Conservation (phyloP, 2,113 vertebrate genomes). For the Regulus satrapa region DNA sequence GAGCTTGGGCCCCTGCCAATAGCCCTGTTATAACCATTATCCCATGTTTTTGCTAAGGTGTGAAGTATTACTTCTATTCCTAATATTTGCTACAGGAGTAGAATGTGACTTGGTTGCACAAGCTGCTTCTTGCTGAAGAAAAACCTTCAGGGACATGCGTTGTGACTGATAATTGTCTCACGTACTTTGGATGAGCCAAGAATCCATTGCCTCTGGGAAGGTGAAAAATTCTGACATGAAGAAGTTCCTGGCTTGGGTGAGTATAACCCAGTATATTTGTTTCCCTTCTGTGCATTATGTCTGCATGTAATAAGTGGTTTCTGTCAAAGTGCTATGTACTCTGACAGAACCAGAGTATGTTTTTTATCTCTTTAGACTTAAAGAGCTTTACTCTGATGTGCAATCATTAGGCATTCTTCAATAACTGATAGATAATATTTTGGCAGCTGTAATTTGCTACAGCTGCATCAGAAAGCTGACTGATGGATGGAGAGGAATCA, state of each 20-base stretch:
- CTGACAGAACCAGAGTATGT: neutral
- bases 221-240: neutral
- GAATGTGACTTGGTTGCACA: neutral
- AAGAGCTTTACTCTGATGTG: neutral
- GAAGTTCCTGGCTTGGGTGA: neutral
- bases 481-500: neutral
- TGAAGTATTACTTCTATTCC: neutral
- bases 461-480: neutral
- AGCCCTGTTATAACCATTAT: neutral
- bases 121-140: slow-evolving; percentile 32
- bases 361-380: neutral
- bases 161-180: slow-evolving; percentile 25
- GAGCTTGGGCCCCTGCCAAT: neutral
- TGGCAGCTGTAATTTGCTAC: neutral
- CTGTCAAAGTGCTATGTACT: neutral
- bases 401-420: neutral
- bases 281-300: neutral
- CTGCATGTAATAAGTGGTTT: neutral
- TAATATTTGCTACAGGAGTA: neutral
- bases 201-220: slow-evolving; percentile 39
- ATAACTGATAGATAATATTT: slow-evolving; percentile 2
- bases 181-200: slow-evolving; percentile 28
- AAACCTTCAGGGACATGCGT: neutral
- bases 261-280: neutral
- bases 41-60: neutral